A percentile compares a stretch with the other conserved stretches of the same genome.
phyloP scores from a whole-genome alignment of 2,113 vertebrate genomes.

The Melanocharis versteri region DNA sequence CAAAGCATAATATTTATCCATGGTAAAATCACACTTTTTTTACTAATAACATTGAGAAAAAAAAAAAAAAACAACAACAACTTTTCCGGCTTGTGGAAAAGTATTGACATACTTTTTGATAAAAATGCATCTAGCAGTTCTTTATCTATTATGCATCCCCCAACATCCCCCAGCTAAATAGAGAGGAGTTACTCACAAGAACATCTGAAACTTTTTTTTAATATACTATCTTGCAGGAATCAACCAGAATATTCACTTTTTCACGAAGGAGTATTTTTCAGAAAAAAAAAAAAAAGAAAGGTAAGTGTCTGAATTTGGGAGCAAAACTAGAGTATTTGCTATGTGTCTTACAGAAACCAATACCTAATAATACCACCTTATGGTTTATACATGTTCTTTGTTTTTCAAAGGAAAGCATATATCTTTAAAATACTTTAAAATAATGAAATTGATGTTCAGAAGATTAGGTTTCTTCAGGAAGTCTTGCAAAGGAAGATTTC shows the following conservation, averaged over 20 bases:
- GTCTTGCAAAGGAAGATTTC: neutral
- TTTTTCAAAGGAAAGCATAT: neutral
- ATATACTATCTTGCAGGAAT: neutral
- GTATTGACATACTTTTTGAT: neutral
- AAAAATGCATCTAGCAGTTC: neutral
- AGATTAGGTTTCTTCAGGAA: neutral
- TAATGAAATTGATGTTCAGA: neutral
- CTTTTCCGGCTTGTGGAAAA: neutral
- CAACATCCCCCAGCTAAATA: neutral
- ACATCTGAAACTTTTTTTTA: neutral
- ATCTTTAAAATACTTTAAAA: neutral
- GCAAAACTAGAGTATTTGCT: neutral
- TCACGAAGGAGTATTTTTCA: neutral
- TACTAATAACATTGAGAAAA: neutral
- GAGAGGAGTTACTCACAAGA: neutral
- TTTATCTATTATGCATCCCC: neutral
- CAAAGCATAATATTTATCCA: neutral
- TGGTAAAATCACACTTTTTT: neutral
- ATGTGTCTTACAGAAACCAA: neutral
- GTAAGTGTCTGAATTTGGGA: neutral
- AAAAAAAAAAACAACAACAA: no score
- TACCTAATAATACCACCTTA: neutral
- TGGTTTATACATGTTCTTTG: neutral
- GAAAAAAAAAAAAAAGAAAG: neutral
- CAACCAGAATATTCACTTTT: neutral